Base-by-base conservation (phyloP, 2,113 vertebrate species). In the Neomonachus schauinslandi region DNA sequence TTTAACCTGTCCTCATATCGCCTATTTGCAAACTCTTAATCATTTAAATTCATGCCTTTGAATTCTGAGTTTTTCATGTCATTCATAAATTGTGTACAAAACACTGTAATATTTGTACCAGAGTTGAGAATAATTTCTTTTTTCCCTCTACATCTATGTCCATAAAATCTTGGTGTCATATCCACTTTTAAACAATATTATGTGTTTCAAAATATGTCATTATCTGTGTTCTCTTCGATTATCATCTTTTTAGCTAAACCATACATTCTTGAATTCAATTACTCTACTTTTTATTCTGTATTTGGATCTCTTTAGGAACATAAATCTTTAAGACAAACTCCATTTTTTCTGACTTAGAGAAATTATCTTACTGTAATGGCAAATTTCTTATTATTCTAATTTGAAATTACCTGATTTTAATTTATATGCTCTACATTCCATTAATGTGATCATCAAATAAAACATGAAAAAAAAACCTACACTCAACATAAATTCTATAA, bases 1-100 rank as follows among this genome's bases (percentile, higher is more conserved):
- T 86, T 93, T 92, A 89, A 76, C 19, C 77, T 96, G 71, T 86
- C 84, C 91, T 92, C 42, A 22, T 83, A 74, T 65, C 14, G 49
- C 76, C 77, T 95, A 49, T 65, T 96, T 94, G 53, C 86, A 96
- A 89, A 88, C 67, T 26, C 53, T 80, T 71, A 79, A 87, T 98
- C 72, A 89, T 93, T 93, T 92, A 69, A 91, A 93, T 93, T 93
- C 28, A 53, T 74, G 53, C 79, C 57, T 81, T 42, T 76, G 74
- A 96, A 91, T 92, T 87, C 39, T 74, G 87, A 87, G 67, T 67
- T 92, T 96, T 97, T 91, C 72, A 79, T 49, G 36, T 85, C 69
- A 81, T 57, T 82, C 59, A 63, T 95, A 92, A 39, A 80, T 87
- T 74, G 21, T 46, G 42, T 82, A 86, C 0, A 71, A 93, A 53